A percentile compares a stretch with the other conserved stretches of the same genome.
Evolutionary conservation across 2,113 vertebrate genomes (phyloP).

Genomic region (Callospermophilus lateralis): DNA sequence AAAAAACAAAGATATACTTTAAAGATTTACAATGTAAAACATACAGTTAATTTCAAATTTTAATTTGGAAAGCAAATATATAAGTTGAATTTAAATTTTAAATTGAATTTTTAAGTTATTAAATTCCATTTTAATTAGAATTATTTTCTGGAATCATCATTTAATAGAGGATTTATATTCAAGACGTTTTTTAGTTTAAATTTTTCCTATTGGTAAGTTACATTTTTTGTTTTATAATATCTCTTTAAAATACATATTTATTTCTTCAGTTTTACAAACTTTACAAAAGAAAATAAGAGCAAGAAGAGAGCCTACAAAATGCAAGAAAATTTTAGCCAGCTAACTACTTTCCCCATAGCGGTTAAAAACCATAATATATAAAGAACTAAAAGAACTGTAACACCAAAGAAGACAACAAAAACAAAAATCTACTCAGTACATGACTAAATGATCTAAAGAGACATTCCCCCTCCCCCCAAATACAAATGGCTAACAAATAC

Average conservation of each 20-base stretch:
- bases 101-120: neutral
- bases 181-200: neutral
- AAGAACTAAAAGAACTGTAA: too few relatives aligned
- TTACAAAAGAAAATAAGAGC: too few relatives aligned
- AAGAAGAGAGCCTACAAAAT: too few relatives aligned
- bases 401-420: too few relatives aligned
- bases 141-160: slow-evolving; percentile 9
- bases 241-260: neutral
- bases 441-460: too few relatives aligned
- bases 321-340: too few relatives aligned
- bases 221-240: neutral
- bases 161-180: neutral
- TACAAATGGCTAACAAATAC: too few relatives aligned
- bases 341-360: too few relatives aligned
- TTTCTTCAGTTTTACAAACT: too few relatives aligned
- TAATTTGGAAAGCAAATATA: neutral
- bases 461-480: too few relatives aligned
- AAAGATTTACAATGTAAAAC: neutral
- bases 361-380: too few relatives aligned
- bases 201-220: neutral
- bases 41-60: neutral
- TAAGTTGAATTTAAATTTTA: neutral
- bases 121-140: neutral
- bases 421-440: too few relatives aligned
- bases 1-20: neutral